These are phyloP conservation scores for Epizoanthus rinbou DNA, from an alignment of 92 coral and sea anemone genomes.

Conservation along the genomic window DNA sequence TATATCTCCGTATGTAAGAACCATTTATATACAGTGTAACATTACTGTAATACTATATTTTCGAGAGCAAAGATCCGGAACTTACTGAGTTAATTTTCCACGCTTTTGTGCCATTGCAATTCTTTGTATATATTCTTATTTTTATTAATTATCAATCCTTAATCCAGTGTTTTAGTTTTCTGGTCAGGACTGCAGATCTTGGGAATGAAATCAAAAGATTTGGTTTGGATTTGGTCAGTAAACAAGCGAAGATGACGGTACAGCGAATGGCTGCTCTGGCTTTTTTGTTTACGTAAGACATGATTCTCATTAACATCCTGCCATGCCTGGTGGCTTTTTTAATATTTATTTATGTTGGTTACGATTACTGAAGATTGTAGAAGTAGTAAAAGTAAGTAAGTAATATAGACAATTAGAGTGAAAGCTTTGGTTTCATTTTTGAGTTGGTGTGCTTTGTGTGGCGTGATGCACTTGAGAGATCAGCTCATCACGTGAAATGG, in stretches of 20 bases:
- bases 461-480: constrained; percentile 25
- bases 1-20: too few relatives aligned
- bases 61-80: too few relatives aligned
- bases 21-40: too few relatives aligned
- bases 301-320: not conserved
- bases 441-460: constrained; percentile 2
- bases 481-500: constrained; percentile 38
- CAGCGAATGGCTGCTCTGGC: not conserved
- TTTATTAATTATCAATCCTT: not conserved
- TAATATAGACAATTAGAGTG: too few relatives aligned
- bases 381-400: not conserved
- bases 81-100: not conserved
- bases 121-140: too few relatives aligned
- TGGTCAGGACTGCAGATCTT: not conserved
- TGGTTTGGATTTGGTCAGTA: not conserved
- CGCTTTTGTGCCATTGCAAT: not conserved
- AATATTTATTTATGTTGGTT: not conserved
- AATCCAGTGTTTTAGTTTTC: not conserved
- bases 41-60: too few relatives aligned
- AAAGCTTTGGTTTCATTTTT: not conserved
- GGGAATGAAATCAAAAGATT: not conserved
- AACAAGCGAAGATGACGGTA: not conserved
- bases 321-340: not conserved
- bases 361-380: not conserved
- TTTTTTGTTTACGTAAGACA: constrained; percentile 13